These are phyloP conservation scores for Pontoporia blainvillei DNA, from an alignment of 2,113 vertebrate genomes.

Conservation along the genomic window DNA sequence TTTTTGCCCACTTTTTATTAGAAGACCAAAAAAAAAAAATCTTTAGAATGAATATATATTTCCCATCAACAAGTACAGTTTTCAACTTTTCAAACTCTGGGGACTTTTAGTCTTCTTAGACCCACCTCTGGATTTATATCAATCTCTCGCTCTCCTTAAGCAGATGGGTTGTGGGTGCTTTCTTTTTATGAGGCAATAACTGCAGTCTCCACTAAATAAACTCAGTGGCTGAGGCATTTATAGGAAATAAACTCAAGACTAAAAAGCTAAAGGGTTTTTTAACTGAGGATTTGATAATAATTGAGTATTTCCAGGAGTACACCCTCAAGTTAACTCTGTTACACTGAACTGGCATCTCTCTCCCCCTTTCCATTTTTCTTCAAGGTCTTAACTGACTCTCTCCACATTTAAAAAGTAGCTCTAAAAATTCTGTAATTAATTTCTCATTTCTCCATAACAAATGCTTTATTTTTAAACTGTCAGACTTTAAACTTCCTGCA, in stretches of 20 bases:
- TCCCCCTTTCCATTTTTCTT: neutral
- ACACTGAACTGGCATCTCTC: neutral
- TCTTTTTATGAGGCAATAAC: slow-evolving; percentile 56
- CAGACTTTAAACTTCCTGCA: neutral
- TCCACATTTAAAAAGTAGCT: slow-evolving; percentile 3
- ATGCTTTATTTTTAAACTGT: neutral
- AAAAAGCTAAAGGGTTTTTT: slow-evolving; percentile 25
- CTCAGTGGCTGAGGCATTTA: slow-evolving; percentile 31
- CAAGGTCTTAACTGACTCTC: neutral
- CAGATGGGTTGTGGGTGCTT: slow-evolving; percentile 13
- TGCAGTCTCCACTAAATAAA: slow-evolving; percentile 47
- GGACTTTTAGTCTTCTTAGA: neutral
- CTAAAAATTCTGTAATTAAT: neutral
- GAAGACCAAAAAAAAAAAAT: neutral
- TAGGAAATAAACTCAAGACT: slow-evolving; percentile 54
- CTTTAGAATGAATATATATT: neutral
- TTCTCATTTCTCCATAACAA: neutral
- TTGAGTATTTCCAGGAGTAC: neutral
- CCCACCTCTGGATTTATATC: slow-evolving; percentile 13
- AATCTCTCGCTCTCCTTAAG: slow-evolving; percentile 19
- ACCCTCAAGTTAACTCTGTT: neutral
- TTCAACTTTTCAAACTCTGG: neutral
- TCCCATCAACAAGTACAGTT: neutral
- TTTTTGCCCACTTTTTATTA: neutral
- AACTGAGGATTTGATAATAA: slow-evolving; percentile 35